Evolutionary conservation across 2,113 vertebrate species (phyloP).

Genomic region (Rallus limicola): DNA sequence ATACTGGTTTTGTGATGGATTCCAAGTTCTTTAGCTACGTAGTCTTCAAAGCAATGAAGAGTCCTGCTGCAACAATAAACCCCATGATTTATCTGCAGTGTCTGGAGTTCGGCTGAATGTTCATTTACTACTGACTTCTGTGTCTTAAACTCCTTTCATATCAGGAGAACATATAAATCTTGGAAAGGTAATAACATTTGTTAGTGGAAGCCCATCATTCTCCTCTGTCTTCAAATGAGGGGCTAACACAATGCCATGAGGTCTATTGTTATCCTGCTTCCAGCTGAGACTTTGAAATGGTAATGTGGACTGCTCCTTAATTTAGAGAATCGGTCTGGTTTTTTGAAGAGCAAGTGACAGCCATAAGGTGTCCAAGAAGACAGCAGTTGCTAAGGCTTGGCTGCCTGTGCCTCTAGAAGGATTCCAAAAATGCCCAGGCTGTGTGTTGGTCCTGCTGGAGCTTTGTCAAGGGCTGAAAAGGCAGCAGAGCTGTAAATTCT

Average conservation of each 20-base stretch:
- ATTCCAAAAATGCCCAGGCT: constrained; percentile 18
- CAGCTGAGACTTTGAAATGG: constrained; percentile 59
- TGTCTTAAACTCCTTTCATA: constrained; percentile 1
- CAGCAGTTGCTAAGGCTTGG: constrained; percentile 5
- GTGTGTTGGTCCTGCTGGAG: constrained; percentile 17
- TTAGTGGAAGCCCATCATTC: constrained; percentile 10
- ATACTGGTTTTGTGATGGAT: neutral
- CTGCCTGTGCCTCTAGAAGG: constrained; percentile 29
- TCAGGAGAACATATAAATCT: constrained; percentile 35
- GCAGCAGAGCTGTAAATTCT: constrained; percentile 66
- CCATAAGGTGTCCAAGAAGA: neutral
- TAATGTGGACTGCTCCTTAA: constrained; percentile 24
- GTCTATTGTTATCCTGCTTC: constrained; percentile 41
- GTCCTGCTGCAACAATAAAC: neutral
- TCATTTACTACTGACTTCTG: neutral
- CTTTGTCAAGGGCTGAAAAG: constrained; percentile 48
- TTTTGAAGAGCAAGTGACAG: constrained; percentile 12
- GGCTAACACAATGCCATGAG: neutral
- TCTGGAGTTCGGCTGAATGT: constrained; percentile 23
- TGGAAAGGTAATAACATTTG: constrained; percentile 11
- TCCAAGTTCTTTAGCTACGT: neutral
- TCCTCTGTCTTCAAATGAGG: neutral
- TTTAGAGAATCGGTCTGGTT: neutral
- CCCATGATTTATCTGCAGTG: neutral
- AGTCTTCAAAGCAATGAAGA: neutral